phyloP scores from a whole-genome alignment of 2,888 invertebrate species.

The Drosophila suboccidentalis region DNA sequence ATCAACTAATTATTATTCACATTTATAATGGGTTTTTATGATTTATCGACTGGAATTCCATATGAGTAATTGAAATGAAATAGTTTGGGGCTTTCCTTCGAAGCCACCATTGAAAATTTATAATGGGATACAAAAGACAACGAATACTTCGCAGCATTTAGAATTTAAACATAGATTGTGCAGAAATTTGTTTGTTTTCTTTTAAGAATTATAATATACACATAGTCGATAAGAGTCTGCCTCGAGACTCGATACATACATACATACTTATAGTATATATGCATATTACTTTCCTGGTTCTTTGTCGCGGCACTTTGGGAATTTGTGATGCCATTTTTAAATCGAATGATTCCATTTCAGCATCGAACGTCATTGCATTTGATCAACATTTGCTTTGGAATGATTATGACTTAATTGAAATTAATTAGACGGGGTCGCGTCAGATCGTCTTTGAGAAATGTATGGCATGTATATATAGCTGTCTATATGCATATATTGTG shows the following conservation, averaged over 20 bases:
- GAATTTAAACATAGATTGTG: background rate
- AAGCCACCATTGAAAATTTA: too few relatives aligned
- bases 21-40: background rate
- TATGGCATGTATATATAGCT: slow-evolving; percentile 39
- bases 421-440: slow-evolving; percentile 80
- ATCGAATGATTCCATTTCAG: slow-evolving; percentile 40
- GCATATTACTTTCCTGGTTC: background rate
- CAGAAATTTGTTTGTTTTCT: background rate
- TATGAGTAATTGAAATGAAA: background rate
- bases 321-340: slow-evolving; percentile 20
- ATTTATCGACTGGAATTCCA: background rate
- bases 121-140: background rate
- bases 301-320: slow-evolving; percentile 7
- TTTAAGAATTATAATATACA: background rate
- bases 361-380: slow-evolving; percentile 65
- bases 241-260: background rate
- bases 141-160: background rate
- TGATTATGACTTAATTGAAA: slow-evolving; percentile 81
- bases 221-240: background rate
- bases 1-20: background rate
- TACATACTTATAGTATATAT: background rate
- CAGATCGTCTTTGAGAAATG: slow-evolving; percentile 62
- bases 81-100: background rate
- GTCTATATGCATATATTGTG: slow-evolving; percentile 13
- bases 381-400: slow-evolving; percentile 69